Conservation (phyloP, 2,113 vertebrate species). For the Charina bottae region DNA sequence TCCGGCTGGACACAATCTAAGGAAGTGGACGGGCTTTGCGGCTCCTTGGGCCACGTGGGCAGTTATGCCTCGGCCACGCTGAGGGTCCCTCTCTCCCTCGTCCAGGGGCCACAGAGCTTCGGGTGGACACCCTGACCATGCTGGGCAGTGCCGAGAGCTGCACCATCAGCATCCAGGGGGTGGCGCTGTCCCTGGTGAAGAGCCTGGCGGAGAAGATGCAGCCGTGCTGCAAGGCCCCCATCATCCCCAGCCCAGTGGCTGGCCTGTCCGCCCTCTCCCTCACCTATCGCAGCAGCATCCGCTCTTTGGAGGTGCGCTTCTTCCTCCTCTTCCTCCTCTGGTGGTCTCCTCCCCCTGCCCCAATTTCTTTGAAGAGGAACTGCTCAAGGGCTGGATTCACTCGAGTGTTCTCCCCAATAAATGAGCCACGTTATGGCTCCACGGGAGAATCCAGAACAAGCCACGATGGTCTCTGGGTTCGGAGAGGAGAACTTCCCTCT, state of each 20-base stretch:
- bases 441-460: neutral
- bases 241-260: slow-evolving; percentile 78
- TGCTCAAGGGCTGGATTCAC: neutral
- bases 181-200: slow-evolving; percentile 86
- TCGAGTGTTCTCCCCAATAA: neutral
- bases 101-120: slow-evolving; percentile 86
- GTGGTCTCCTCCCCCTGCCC: neutral
- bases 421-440: neutral
- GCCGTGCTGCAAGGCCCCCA: slow-evolving; percentile 82
- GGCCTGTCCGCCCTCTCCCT: slow-evolving; percentile 79
- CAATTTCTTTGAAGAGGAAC: neutral
- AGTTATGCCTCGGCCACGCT: neutral
- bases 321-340: neutral
- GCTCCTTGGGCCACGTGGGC: neutral
- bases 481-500: neutral
- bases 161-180: slow-evolving; percentile 79
- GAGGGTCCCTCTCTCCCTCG: neutral
- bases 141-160: slow-evolving; percentile 85
- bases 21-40: too few species aligned
- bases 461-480: neutral
- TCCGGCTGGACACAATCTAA: neutral
- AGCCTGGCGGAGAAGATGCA: slow-evolving; percentile 88
- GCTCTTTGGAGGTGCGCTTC: slow-evolving; percentile 84
- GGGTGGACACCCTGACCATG: slow-evolving; percentile 82
- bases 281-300: slow-evolving; percentile 83